Evolutionary conservation across 1,140 invertebrate genomes (phyloP).

Genomic region (Drosophila pandora): DNA sequence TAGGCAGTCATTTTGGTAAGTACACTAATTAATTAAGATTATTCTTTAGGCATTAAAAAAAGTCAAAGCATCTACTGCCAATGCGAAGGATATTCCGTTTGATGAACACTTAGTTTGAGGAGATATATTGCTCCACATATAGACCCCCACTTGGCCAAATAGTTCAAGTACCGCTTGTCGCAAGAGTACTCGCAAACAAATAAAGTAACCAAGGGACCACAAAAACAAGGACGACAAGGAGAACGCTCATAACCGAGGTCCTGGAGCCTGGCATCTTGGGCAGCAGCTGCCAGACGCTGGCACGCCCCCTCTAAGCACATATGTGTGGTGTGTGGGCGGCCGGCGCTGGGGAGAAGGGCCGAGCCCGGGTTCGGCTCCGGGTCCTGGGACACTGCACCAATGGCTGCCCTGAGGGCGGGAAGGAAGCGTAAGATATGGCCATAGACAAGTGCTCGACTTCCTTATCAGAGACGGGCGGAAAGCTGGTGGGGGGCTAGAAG

Average conservation of each 20-base stretch:
- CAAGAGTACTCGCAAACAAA: conserved; percentile 38
- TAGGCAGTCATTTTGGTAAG: too few species aligned
- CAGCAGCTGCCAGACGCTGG: conserved; percentile 59
- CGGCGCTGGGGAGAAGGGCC: conserved; percentile 1
- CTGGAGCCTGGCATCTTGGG: conserved; percentile 32
- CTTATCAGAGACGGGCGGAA: conserved; percentile 17
- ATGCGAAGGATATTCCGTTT: not conserved
- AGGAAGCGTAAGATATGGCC: conserved; percentile 33
- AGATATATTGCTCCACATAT: conserved; percentile 4
- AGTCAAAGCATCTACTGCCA: not conserved
- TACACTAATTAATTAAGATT: not conserved
- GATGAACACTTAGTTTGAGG: not conserved
- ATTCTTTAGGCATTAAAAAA: not conserved
- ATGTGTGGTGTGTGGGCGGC: conserved; percentile 6
- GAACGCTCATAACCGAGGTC: conserved; percentile 69
- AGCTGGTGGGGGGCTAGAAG: not conserved
- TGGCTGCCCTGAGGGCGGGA: conserved; percentile 10
- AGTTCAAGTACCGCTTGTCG: conserved; percentile 20
- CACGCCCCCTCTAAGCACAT: conserved; percentile 39
- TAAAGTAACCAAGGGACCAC: conserved; percentile 42
- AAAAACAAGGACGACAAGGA: conserved; percentile 52
- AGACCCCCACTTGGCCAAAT: conserved; percentile 30
- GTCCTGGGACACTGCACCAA: not conserved
- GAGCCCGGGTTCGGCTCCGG: not conserved
- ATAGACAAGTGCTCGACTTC: conserved; percentile 39